Evolutionary conservation across 2,113 vertebrate species (phyloP).

Genomic region (Chloropsis hardwickii): DNA sequence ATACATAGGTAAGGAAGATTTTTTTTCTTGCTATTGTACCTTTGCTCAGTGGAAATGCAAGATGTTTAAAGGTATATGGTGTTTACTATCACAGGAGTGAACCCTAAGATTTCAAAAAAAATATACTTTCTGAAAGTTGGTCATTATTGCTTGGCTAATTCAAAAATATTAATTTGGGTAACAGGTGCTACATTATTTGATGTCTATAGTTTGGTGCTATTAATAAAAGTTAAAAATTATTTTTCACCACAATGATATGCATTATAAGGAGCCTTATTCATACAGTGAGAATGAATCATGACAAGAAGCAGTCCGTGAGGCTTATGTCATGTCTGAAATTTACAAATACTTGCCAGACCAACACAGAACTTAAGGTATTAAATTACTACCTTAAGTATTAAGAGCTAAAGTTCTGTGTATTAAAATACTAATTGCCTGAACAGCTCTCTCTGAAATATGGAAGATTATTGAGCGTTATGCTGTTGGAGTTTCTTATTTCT

Average conservation of each 20-base stretch:
- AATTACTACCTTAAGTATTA: neutral
- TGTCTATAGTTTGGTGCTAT: neutral
- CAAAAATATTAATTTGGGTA: neutral
- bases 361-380: neutral
- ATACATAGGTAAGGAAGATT: slow-evolving; percentile 88
- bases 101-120: neutral
- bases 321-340: neutral
- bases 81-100: neutral
- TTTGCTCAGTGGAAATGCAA: neutral
- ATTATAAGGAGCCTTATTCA: neutral
- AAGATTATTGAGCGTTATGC: neutral
- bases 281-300: neutral
- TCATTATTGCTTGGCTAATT: neutral
- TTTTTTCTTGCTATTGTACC: neutral
- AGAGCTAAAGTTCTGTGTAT: neutral
- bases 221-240: neutral
- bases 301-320: neutral
- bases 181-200: neutral
- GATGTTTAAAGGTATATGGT: neutral
- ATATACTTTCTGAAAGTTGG: neutral
- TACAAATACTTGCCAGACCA: neutral
- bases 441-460: neutral
- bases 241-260: neutral
- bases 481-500: neutral
- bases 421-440: neutral